Evolutionary conservation across 23 tunicate genomes (phyloP), one percentile per base, ranked within the genome.

Genomic region (Styela clava): DNA sequence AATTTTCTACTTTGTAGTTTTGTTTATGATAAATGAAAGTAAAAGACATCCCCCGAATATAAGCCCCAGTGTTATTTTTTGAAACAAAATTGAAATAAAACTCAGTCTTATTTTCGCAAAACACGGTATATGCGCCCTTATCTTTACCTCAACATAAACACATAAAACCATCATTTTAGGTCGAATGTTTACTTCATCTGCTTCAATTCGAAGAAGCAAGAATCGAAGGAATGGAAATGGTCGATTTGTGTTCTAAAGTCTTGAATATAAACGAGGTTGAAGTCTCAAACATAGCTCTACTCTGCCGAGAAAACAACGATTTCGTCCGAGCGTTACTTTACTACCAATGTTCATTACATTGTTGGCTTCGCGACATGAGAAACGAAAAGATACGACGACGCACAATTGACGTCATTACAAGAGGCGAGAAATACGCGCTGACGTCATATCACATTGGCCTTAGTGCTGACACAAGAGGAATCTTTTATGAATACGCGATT

Each of bases 261-360:
- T 31, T 74, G 80, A 35, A 74, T 16, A 65, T 35, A 12, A 27
- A 74, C 3, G 80, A 74, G 35, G n/a, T 24, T 74, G 80, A 37
- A 52, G 31, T 74, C 2, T 35, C 80, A 3, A 52, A 52, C 28
- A 36, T 35, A 3, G 80, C 80, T 24, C 35, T 22, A 3, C 27
- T 31, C 23, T 74, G 80, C 65, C 80, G 80, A 23, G 63, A 74
- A 35, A 74, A 52, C 22, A 26, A 52, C 26, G 28, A 74, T 5
- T 74, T 37, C 52, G 64, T 74, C 31, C 68, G 80, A 16, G 80
- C 80, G 3, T 23, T 74, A 28, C 64, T 74, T 9, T 74, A 74
- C 22, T 74, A 74, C 21, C 80, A 74, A 74, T 74, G 80, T 52
- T 74, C 80, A 74, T 28, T 74, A 31, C 64, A n/a, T 3, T 74